Percentiles rank a stretch among this genome's conserved stretches.
phyloP scores from a whole-genome alignment of 2,113 vertebrate genomes.

The Ahaetulla prasina region DNA sequence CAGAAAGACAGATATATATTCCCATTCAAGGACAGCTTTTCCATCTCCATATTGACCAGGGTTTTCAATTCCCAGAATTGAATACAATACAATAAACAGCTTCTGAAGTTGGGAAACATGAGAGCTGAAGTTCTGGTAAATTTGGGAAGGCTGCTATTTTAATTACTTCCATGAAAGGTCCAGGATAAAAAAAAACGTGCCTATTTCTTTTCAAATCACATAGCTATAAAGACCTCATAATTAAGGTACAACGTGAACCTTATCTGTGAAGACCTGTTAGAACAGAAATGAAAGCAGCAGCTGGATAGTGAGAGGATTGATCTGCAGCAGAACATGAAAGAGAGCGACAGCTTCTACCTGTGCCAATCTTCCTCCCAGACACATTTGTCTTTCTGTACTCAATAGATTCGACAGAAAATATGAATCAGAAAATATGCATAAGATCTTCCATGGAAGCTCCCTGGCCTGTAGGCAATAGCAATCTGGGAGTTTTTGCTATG shows the following conservation, averaged over 20 bases:
- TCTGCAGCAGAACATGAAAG: not conserved
- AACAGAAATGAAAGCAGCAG: not conserved
- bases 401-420: not conserved
- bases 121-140: not conserved
- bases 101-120: not conserved
- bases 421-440: not conserved
- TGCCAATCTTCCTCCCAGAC: not conserved
- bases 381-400: too few relatives aligned
- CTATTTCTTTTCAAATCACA: not conserved
- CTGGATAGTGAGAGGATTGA: not conserved
- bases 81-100: not conserved
- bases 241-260: not conserved
- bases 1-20: not conserved
- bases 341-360: not conserved
- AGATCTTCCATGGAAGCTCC: not conserved
- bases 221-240: not conserved
- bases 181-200: not conserved
- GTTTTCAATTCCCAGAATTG: not conserved
- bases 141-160: not conserved
- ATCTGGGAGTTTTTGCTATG: not conserved
- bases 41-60: not conserved
- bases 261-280: not conserved
- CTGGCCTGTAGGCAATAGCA: not conserved
- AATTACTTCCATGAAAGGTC: not conserved
- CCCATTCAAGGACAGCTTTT: not conserved